phyloP scores from a whole-genome alignment of 2,113 vertebrate genomes.

The Balaenoptera acutorostrata region DNA sequence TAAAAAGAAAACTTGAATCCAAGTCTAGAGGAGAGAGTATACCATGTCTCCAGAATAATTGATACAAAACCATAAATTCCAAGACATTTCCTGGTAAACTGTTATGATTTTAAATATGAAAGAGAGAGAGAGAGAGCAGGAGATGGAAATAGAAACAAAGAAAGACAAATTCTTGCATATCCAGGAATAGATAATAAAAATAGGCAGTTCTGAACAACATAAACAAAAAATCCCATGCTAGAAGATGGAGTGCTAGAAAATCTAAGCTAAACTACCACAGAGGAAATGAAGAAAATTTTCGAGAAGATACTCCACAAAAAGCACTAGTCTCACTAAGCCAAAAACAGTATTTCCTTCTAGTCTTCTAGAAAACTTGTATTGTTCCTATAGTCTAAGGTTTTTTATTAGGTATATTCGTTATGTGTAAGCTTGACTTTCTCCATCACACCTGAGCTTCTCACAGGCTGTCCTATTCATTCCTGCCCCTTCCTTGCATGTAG shows the following conservation, averaged over 20 bases:
- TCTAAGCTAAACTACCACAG: neutral
- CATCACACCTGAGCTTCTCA: neutral
- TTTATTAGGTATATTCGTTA: neutral
- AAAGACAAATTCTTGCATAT: neutral
- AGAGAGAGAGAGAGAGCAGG: neutral
- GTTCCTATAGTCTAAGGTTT: neutral
- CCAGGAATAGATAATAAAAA: neutral
- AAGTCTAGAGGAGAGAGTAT: neutral
- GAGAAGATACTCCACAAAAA: neutral
- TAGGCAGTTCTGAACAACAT: neutral
- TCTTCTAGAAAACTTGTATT: neutral
- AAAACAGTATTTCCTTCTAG: neutral
- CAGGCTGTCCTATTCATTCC: neutral
- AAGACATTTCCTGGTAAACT: neutral
- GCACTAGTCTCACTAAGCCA: neutral
- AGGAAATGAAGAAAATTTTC: neutral
- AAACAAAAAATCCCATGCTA: neutral
- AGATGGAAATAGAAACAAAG: neutral
- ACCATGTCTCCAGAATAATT: neutral
- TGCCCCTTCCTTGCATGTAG: fast-evolving
- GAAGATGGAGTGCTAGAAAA: neutral
- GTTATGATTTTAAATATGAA: neutral
- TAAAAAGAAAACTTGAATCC: neutral
- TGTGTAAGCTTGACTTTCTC: neutral
- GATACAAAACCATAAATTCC: neutral